Evolutionary conservation across 1,140 invertebrate species (phyloP), one percentile per base, ranked within the genome.

Genomic region (Leptinotarsa undecemlineata): DNA sequence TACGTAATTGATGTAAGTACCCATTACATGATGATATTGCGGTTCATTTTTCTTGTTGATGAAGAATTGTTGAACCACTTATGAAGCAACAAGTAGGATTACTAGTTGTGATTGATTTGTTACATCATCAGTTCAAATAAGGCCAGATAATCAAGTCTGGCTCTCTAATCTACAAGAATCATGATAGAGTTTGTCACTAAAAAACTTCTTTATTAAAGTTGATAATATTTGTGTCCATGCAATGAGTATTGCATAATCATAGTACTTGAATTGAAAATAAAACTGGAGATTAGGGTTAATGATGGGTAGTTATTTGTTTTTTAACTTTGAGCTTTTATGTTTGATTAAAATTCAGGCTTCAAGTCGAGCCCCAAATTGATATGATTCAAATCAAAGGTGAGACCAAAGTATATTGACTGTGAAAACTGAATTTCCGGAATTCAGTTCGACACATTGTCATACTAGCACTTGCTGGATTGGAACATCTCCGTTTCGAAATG

Each of bases 381-480:
- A 42, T 11, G 33, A 42, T 42, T 42, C 2, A 42, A 42, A 42
- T 42, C 33, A 42, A 42, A 42, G 33, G 2, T 42, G 33, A 42
- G 33, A 6, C 33, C 33, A 8, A 42, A 11, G 8, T 42, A 42
- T 42, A 42, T 42, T 2, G 33, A 42, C 8, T 42, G 8, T 42
- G 33, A 42, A 42, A 11, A 42, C 11, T 42, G 8, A 42, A 42
- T 2, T 42, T 42, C 33, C 3, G 6, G 33, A 11, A 42, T 42
- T 42, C 33, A 42, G 33, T n/a, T 57, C 1, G 51, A 57, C 51
- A 57, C 26, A 64, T 68, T 76, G 77, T 76, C 74, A 78, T 78
- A 78, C 77, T 76, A 78, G 77, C 77, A 75, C 68, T 51, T 68
- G 66, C 42, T 68, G 15, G 42, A 68, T 68, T 11, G 15, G 23